These are phyloP conservation scores for Geothlypis trichas DNA, from an alignment of 2,113 vertebrate species.

Conservation along the genomic window DNA sequence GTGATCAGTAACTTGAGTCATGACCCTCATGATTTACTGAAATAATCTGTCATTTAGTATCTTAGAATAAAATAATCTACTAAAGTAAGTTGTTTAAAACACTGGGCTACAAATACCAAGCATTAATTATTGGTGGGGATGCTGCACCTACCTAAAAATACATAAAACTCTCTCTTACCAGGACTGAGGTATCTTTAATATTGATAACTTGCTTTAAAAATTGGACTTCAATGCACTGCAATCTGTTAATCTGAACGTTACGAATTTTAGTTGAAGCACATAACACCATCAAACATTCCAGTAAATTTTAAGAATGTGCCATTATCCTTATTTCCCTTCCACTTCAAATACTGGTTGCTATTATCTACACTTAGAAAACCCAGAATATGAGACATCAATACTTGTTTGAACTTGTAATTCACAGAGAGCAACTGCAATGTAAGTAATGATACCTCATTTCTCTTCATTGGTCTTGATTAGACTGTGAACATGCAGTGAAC, in stretches of 20 bases:
- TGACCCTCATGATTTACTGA: background rate
- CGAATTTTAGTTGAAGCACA: background rate
- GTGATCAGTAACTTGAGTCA: background rate
- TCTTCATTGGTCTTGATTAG: background rate
- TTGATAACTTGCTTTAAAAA: background rate
- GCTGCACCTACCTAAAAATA: background rate
- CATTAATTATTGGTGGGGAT: background rate
- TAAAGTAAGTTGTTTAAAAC: background rate
- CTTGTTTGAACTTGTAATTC: background rate
- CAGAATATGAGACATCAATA: background rate
- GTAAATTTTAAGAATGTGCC: background rate
- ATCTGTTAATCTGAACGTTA: fast-evolving
- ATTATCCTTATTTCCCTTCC: background rate
- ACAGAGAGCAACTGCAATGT: background rate
- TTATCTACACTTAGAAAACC: background rate
- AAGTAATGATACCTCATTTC: background rate
- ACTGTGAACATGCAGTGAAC: background rate
- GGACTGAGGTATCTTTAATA: background rate
- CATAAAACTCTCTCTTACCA: background rate
- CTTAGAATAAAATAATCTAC: background rate
- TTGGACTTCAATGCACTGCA: background rate
- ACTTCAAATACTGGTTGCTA: background rate
- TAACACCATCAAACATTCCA: background rate
- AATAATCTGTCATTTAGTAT: background rate
- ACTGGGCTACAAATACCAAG: background rate